Conservation (phyloP, 1,140 invertebrate genomes). For the Cydia pomonella region DNA sequence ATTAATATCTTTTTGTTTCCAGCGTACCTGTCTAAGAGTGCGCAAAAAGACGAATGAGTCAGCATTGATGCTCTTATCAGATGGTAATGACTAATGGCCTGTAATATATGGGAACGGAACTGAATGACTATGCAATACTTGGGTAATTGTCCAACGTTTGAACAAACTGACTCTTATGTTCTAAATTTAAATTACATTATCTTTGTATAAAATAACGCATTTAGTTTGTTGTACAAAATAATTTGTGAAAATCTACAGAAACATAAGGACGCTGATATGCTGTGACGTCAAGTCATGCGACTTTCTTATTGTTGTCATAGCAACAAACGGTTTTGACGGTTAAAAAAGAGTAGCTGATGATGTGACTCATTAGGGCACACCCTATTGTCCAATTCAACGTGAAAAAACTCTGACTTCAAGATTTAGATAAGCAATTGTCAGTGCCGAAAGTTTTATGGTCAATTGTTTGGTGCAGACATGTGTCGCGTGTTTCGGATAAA, state of each 20-base stretch:
- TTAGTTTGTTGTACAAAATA: no score
- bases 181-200: slow-evolving; percentile 36
- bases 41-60: slow-evolving; percentile 54
- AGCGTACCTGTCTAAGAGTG: slow-evolving; percentile 36
- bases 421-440: slow-evolving; percentile 31
- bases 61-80: slow-evolving; percentile 46
- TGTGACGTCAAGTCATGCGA: neutral
- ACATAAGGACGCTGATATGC: neutral
- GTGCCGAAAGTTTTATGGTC: slow-evolving; percentile 23
- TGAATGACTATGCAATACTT: slow-evolving; percentile 41
- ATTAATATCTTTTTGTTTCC: slow-evolving; percentile 36
- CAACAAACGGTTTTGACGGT: neutral
- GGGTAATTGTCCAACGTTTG: slow-evolving; percentile 42
- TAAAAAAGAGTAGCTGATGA: neutral
- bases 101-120: slow-evolving; percentile 44
- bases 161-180: slow-evolving; percentile 14
- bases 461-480: slow-evolving; percentile 31
- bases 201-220: neutral
- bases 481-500: slow-evolving; percentile 27
- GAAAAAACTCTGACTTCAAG: neutral
- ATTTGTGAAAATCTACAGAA: neutral
- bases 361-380: neutral
- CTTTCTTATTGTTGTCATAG: no score
- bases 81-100: slow-evolving; percentile 46
- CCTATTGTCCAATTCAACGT: neutral